phyloP scores from a whole-genome alignment of 2,113 vertebrate genomes.

The Scomber japonicus region DNA sequence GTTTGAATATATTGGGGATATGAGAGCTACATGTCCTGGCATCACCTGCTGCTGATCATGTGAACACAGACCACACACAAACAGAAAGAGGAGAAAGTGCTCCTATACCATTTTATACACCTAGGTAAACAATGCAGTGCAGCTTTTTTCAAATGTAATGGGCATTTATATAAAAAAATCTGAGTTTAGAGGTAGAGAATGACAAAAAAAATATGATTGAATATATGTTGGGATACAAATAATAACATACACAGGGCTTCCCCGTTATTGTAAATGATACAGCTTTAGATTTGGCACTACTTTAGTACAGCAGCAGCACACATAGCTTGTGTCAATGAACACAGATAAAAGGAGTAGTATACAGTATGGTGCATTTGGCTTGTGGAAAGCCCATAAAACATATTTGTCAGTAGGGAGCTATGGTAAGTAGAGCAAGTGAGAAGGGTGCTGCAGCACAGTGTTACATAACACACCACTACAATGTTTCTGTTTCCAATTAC shows the following conservation, averaged over 20 bases:
- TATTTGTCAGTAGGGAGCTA: slow-evolving; percentile 31
- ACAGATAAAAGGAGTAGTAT: not conserved
- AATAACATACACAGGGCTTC: not conserved
- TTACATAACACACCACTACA: slow-evolving; percentile 60
- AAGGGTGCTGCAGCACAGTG: slow-evolving; percentile 16
- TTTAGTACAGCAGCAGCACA: not conserved
- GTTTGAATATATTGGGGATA: slow-evolving; percentile 24
- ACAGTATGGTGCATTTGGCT: slow-evolving; percentile 7
- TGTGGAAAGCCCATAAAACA: slow-evolving; percentile 19
- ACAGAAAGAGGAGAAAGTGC: not conserved
- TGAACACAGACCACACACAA: not conserved
- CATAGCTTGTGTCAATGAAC: not conserved
- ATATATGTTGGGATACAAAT: not conserved
- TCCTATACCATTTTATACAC: not conserved
- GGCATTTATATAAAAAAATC: not conserved
- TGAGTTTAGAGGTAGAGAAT: too few relatives aligned
- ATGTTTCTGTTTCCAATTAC: slow-evolving; percentile 32
- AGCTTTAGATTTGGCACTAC: too few relatives aligned
- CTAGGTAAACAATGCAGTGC: not conserved
- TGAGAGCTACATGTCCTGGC: slow-evolving; percentile 44
- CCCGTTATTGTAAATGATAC: too few relatives aligned
- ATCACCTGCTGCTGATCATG: slow-evolving; percentile 41
- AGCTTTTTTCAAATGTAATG: too few relatives aligned
- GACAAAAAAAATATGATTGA: too few relatives aligned
- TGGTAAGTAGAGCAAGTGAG: slow-evolving; percentile 36